phyloP scores from a whole-genome alignment of 2,888 invertebrate species.

The Hemicrepidius hirtus region DNA sequence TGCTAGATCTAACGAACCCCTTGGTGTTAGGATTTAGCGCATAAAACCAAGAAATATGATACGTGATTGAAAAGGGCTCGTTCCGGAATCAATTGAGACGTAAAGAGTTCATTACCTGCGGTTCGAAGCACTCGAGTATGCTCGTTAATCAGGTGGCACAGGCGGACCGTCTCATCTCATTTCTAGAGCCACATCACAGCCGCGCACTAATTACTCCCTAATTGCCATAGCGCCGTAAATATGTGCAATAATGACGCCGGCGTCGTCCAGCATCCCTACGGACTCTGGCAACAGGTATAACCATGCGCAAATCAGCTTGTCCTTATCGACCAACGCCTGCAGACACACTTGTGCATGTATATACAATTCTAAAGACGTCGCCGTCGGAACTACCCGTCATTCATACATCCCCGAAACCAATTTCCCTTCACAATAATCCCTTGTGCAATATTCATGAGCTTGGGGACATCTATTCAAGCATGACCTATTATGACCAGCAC shows the following conservation, averaged over 20 bases:
- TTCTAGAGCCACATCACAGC: constrained; percentile 48
- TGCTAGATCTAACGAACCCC: neutral
- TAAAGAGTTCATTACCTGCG: constrained; percentile 42
- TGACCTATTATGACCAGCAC: constrained; percentile 37
- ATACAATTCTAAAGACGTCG: constrained; percentile 46
- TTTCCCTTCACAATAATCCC: constrained; percentile 52
- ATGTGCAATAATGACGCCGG: constrained; percentile 56
- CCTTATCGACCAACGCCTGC: constrained; percentile 53
- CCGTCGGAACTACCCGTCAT: constrained; percentile 39
- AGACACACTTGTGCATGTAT: constrained; percentile 42
- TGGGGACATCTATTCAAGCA: constrained; percentile 41
- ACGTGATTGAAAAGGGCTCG: constrained; percentile 14
- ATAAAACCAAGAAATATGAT: neutral
- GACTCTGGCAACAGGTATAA: constrained; percentile 64
- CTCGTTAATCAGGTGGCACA: constrained; percentile 28
- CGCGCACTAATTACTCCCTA: constrained; percentile 55
- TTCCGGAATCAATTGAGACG: constrained; percentile 17
- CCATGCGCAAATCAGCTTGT: constrained; percentile 49
- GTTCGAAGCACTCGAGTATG: constrained; percentile 32
- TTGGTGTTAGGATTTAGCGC: neutral
- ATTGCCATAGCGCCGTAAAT: constrained; percentile 54
- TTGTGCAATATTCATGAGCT: constrained; percentile 52
- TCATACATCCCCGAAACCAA: constrained; percentile 45
- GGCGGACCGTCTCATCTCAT: constrained; percentile 36
- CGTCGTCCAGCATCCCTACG: constrained; percentile 58